Evolutionary conservation across 2,113 vertebrate species (phyloP).

Genomic region (Apodemus speciosus): DNA sequence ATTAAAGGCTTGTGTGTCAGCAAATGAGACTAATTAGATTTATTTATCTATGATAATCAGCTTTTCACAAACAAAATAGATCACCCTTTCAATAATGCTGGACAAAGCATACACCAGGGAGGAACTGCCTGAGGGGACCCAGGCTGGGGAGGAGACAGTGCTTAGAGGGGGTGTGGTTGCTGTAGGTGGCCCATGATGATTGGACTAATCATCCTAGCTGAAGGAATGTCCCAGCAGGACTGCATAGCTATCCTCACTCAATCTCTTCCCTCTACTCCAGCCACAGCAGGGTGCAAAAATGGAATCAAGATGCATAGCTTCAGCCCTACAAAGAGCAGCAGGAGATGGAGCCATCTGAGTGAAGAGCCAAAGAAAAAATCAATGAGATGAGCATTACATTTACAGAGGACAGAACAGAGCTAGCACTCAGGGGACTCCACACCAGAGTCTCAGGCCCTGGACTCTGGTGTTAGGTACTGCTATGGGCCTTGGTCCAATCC

Average conservation of each 20-base stretch:
- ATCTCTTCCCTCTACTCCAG: not conserved
- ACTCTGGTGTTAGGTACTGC: not conserved
- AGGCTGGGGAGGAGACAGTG: not conserved
- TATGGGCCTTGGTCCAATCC: no score
- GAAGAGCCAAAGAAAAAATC: not conserved
- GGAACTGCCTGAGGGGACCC: not conserved
- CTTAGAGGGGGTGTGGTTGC: not conserved
- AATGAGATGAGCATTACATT: not conserved
- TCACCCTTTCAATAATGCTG: constrained; percentile 66
- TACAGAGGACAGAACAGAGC: not conserved
- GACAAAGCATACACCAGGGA: constrained; percentile 8
- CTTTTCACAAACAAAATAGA: constrained; percentile 85
- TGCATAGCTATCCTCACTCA: not conserved
- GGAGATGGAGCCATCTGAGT: not conserved
- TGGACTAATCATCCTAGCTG: not conserved
- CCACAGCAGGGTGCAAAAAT: accelerated
- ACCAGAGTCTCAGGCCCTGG: not conserved
- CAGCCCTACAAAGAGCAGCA: no score
- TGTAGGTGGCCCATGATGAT: not conserved
- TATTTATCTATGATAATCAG: constrained; percentile 85
- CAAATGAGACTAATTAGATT: constrained; percentile 89
- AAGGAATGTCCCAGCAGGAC: not conserved
- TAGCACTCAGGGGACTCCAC: not conserved
- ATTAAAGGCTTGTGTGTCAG: constrained; percentile 88
- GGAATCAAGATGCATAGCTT: no score